phyloP scores from a whole-genome alignment of 2,113 vertebrate genomes.

The Passer domesticus region DNA sequence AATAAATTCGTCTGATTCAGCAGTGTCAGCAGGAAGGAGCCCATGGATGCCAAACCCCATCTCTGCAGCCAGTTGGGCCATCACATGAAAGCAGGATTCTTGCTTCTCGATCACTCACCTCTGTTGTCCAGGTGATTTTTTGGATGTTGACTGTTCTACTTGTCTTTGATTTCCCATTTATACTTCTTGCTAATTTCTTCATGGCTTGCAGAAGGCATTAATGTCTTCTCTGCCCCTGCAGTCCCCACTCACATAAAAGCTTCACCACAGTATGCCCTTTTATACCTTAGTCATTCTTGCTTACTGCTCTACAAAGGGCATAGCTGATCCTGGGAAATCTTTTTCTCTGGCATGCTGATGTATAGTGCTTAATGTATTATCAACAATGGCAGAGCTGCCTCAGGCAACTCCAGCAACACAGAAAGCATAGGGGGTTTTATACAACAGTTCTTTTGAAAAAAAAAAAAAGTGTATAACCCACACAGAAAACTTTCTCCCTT shows the following conservation, averaged over 20 bases:
- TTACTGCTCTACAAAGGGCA: conserved; percentile 26
- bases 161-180: not conserved
- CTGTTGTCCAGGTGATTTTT: not conserved
- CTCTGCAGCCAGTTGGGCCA: not conserved
- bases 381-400: conserved; percentile 35
- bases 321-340: not conserved
- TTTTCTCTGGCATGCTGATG: conserved; percentile 2
- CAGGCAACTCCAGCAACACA: conserved; percentile 31
- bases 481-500: not conserved
- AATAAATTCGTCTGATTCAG: not conserved
- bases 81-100: not conserved
- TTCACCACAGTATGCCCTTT: not conserved
- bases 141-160: not conserved
- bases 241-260: not conserved
- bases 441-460: not conserved
- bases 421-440: not conserved
- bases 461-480: not conserved
- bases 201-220: not conserved
- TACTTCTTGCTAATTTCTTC: not conserved
- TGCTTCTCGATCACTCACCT: not conserved
- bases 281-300: not conserved
- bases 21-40: not conserved
- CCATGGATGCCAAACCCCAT: not conserved
- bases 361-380: conserved; percentile 20
- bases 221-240: not conserved